Evolutionary conservation across 2,113 vertebrate species (phyloP), one percentile per base, ranked within the genome.

Genomic region (Platichthys stellatus): DNA sequence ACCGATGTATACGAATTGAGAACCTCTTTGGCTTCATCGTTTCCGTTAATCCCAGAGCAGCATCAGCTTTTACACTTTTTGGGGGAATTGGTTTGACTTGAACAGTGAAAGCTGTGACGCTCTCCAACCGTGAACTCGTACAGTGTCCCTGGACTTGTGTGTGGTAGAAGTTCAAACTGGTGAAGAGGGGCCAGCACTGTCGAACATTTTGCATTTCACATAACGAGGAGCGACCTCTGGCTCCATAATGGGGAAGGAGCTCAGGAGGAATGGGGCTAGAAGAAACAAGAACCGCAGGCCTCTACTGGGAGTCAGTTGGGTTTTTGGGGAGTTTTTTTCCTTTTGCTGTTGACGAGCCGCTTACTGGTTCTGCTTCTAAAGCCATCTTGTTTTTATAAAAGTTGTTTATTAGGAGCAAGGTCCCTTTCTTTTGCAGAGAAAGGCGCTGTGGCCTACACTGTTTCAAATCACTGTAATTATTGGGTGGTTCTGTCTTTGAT

Each of bases 381-480:
- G 56, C 68, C 80, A 89, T 86, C 74, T 91, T 91, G 74, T 80
- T 91, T 92, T 84, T 79, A 88, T 89, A 79, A 88, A 87, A 24
- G 74, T 83, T 86, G 76, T 89, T 89, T 87, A 84, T 89, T 79
- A 81, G 82, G 80, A 80, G 69, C 62, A 54, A 76, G 74, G 72
- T 80, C 62, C 62, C n/a, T 81, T 59, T 68, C 49, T 74, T 64
- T 80, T 84, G 67, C 18, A 9, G 72, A 80, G 53, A 73, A 81
- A 73, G 71, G 68, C 23, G 10, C 56, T 79, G 78, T 62, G 77
- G 83, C 76, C 74, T 71, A 63, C 72, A 73, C 77, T 74, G 81
- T 80, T 91, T 85, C 60, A 65, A 72, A 88, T 85, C 69, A 74
- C 82, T 61, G 17, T 84, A 85, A 86, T 89, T 88, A 87, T 74